phyloP scores from a whole-genome alignment of 2,888 invertebrate genomes.

The Tetramorium bicarinatum region DNA sequence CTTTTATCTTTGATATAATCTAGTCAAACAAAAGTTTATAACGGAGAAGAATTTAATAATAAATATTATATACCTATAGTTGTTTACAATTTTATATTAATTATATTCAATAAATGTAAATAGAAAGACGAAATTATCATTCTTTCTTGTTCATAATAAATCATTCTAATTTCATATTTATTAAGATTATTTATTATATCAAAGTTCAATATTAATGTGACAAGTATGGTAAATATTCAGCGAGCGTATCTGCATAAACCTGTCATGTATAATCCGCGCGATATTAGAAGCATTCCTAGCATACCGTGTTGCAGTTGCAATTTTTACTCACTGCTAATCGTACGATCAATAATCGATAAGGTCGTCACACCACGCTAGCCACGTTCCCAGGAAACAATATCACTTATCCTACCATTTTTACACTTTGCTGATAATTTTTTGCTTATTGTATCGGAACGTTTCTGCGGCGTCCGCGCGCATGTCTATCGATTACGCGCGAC shows the following conservation, averaged over 20 bases:
- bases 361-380: constrained; percentile 32
- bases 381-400: constrained; percentile 61
- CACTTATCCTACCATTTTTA: constrained; percentile 42
- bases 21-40: neutral
- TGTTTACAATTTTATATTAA: constrained; percentile 14
- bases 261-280: neutral
- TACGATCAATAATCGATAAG: constrained; percentile 64
- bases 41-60: neutral
- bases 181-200: neutral
- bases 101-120: constrained; percentile 10
- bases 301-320: constrained; percentile 40
- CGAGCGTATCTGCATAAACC: neutral
- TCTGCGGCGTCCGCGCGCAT: constrained; percentile 20
- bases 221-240: neutral
- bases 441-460: constrained; percentile 31
- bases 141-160: neutral
- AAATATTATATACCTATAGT: constrained; percentile 1
- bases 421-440: constrained; percentile 44
- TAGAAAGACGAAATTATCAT: neutral
- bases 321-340: constrained; percentile 47
- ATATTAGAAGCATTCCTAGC: constrained; percentile 26
- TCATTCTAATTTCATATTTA: neutral
- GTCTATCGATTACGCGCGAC: constrained; percentile 39
- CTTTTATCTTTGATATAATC: neutral
- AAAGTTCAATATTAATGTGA: neutral